These are phyloP conservation scores for Steinernema khuongi DNA, from an alignment of 1,140 invertebrate species.

Conservation along the genomic window DNA sequence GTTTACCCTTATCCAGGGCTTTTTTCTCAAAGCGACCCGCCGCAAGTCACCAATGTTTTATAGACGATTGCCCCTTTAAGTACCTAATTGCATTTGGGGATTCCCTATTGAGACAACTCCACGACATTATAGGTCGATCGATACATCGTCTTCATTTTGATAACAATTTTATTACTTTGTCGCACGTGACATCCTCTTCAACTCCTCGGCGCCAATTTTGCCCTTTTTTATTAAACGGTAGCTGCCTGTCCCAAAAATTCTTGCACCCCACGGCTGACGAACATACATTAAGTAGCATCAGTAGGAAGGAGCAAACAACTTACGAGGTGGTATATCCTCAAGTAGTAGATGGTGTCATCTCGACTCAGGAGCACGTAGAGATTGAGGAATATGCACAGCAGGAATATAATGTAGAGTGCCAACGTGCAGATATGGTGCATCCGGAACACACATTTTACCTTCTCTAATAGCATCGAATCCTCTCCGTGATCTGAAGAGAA, in stretches of 20 bases:
- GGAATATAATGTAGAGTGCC: constrained; percentile 44
- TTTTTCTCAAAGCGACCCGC: no score
- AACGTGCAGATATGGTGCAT: constrained; percentile 36
- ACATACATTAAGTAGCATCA: no score
- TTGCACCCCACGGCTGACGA: no score
- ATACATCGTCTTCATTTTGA: background rate
- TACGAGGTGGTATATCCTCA: constrained; percentile 55
- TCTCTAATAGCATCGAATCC: background rate
- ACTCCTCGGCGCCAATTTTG: background rate
- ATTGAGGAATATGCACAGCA: constrained; percentile 50
- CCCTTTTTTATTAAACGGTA: background rate
- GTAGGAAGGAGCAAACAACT: background rate
- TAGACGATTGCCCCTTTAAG: no score
- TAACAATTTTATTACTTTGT: constrained; percentile 20
- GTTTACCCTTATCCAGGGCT: no score
- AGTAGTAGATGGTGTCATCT: constrained; percentile 53
- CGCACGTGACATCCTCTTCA: background rate
- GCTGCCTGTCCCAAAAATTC: no score
- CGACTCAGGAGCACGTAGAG: constrained; percentile 52
- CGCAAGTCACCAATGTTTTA: constrained; percentile 12
- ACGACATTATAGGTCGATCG: background rate
- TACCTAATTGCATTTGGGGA: constrained; percentile 16
- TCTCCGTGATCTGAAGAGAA: background rate
- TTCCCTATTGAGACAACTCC: constrained; percentile 20
- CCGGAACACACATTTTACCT: constrained; percentile 17